Evolutionary conservation across 2,888 invertebrate genomes (phyloP), one percentile per base, ranked within the genome.

Genomic region (Melinaea menophilus): DNA sequence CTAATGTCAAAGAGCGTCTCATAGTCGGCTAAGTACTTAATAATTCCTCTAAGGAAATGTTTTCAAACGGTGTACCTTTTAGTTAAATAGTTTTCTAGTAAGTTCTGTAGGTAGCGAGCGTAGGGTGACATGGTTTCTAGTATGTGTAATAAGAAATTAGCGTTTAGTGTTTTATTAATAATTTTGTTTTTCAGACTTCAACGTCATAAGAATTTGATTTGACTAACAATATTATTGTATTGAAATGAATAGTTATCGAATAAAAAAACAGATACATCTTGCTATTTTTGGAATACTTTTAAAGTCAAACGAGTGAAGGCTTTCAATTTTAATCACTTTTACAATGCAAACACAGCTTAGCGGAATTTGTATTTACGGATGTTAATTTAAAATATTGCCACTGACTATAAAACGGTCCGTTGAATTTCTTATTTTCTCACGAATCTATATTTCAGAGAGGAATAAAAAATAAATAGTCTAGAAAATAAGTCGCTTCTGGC

Each of bases 41-140:
- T 82, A 83, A 73, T 81, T 81, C 75, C 76, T 78, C 71, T 69
- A 75, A 77, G 77, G 75, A 76, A 80, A 82, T 79, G 79, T 83
- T 84, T 82, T 80, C 77, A 76, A 81, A 78, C 79, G 74, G 73
- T 77, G 75, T 81, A 76, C 81, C 82, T 82, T 82, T 82, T 79
- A 84, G 81, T 80, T 82, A 82, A 82, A 82, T 82, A 83, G 85
- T 84, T 84, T 79, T 70, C 69, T 70, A 65, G 54, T 41, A 73
- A 78, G 71, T 75, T 75, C 55, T 58, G 71, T 68, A 66, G 65
- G 70, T 65, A 65, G 57, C 51, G 56, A 64, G 69, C 48, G 62
- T 65, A 62, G 66, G 68, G 72, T 67, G 69, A 71, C 68, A 62
- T 65, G 61, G 68, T 13, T 68, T 68, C 66, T 66, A 69, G 65